These are phyloP conservation scores for Actinia equina DNA, from an alignment of 64 coral and sea anemone species.

Conservation along the genomic window DNA sequence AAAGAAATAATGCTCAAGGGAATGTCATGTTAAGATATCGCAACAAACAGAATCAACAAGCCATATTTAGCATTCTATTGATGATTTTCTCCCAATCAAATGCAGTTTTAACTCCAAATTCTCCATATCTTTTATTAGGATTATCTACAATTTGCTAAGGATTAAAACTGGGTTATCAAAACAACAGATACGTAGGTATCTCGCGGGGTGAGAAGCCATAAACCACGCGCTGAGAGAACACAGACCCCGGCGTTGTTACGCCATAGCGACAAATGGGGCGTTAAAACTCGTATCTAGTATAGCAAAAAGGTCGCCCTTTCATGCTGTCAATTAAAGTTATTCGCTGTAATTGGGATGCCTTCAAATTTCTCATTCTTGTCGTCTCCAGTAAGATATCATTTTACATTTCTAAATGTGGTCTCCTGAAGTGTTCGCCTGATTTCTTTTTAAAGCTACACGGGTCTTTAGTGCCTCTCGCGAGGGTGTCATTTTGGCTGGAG, in stretches of 20 bases:
- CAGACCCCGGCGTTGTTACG: neutral
- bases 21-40: neutral
- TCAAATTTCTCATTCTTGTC: neutral
- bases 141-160: neutral
- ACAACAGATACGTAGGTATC: neutral
- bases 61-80: neutral
- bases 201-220: neutral
- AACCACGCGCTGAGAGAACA: neutral
- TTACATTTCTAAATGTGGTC: neutral
- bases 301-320: neutral
- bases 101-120: neutral
- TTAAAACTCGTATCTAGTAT: neutral
- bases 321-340: neutral
- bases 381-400: neutral
- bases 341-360: neutral
- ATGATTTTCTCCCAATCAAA: neutral
- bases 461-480: neutral
- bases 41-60: neutral
- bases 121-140: neutral
- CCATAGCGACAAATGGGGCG: neutral
- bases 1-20: neutral
- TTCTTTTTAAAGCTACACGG: neutral
- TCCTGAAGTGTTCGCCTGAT: neutral
- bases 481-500: neutral
- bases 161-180: neutral